Evolutionary conservation across 1,140 invertebrate genomes (phyloP), one percentile per base, ranked within the genome.

Genomic region (Asbolus verrucosus): DNA sequence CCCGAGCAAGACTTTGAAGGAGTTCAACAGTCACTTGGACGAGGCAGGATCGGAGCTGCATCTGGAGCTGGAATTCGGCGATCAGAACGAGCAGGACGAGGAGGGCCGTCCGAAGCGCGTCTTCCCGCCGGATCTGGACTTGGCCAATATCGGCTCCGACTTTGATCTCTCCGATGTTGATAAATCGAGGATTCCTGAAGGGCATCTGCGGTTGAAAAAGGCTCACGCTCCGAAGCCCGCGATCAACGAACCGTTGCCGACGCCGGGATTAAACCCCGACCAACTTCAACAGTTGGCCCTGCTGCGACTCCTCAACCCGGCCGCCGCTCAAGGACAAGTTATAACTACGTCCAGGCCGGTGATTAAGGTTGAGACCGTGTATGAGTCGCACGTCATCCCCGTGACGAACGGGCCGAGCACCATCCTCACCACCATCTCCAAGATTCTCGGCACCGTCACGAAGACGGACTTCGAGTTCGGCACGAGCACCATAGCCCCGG

Each of bases 11-110:
- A 93, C 92, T 1, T 83, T 95, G 8, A 94, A 93, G 73, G 94
- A 96, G 79, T 94, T 95, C 80, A 94, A 94, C 71, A 93, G 91
- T 43, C 89, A 89, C 39, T 82, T 94, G 19, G 92, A 95, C 77
- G 92, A 94, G 82, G 92, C 93, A n/a, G 93, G 92, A 0, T 94
- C 92, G 1, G 93, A 95, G 80, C 79, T 95, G 4, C 91, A 94
- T 76, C 82, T 94, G 46, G 92, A 95, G 78, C 81, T 95, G 8
- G 92, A 95, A 76, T 92, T 93, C 74, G 90, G 92, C 5, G 92
- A 94, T 74, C 90, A 93, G 21, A 90, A 92, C 73, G 86, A 91
- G 70, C 85, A 90, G 69, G 89, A 92, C 36, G 89, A 90, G 50
- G 83, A 84, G 5, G 88, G 89, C 38, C 81, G 86, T 11, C 85